A percentile compares a stretch with the other conserved stretches of the same genome.
Conservation (phyloP, 30 jellyfish, hydroid and myxozoan species). For the Pseudorhiza aurosa region DNA sequence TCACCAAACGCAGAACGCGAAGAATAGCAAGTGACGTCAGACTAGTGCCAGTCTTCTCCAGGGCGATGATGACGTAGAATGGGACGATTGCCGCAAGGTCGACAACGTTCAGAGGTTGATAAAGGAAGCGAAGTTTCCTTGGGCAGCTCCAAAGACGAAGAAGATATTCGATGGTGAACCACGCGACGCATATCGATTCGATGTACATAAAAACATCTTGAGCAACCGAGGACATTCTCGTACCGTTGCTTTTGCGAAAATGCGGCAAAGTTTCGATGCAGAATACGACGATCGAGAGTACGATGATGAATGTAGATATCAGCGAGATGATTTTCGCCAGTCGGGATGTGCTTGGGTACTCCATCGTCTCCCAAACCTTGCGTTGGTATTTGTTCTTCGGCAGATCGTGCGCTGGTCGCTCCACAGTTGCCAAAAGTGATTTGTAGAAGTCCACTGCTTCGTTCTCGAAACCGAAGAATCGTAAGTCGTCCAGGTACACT, state of each 20-base stretch:
- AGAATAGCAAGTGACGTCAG: slow-evolving; percentile 76
- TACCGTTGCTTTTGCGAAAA: slow-evolving; percentile 16
- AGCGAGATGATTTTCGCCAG: slow-evolving; percentile 59
- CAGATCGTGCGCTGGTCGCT: slow-evolving; percentile 9
- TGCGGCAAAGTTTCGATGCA: slow-evolving; percentile 87
- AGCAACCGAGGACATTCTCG: slow-evolving; percentile 20
- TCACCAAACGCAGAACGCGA: slow-evolving; percentile 82
- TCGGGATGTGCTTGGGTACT: slow-evolving; percentile 69
- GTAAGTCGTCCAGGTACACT: slow-evolving; percentile 74
- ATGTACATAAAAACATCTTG: slow-evolving; percentile 35
- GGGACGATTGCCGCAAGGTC: slow-evolving; percentile 87
- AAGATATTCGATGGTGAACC: slow-evolving; percentile 78
- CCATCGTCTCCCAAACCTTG: slow-evolving; percentile 73
- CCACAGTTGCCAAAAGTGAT: slow-evolving; percentile 16
- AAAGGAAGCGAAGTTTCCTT: slow-evolving; percentile 56
- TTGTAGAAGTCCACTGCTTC: slow-evolving; percentile 70
- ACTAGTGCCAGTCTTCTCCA: slow-evolving; percentile 49
- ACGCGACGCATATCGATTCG: slow-evolving; percentile 79
- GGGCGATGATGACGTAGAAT: slow-evolving; percentile 58
- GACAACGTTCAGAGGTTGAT: slow-evolving; percentile 67
- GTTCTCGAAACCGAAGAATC: slow-evolving; percentile 81
- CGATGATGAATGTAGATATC: slow-evolving; percentile 65
- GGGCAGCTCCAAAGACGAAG: slow-evolving; percentile 67
- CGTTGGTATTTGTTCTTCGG: slow-evolving; percentile 58
- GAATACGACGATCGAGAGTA: slow-evolving; percentile 72